phyloP scores from a whole-genome alignment of 1,140 invertebrate genomes.

The Drosophila sulfurigaster region DNA sequence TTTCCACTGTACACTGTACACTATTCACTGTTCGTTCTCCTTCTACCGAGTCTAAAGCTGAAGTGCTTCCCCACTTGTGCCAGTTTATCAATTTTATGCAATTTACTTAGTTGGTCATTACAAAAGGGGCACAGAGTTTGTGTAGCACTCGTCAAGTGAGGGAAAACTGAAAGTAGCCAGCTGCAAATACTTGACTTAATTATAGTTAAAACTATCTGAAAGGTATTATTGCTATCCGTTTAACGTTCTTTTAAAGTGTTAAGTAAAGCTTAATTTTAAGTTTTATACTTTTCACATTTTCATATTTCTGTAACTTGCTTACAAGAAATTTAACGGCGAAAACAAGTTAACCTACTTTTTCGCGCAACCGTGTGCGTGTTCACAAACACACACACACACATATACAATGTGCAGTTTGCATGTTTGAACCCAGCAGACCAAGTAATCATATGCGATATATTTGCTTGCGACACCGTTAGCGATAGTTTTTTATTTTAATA shows the following conservation, averaged over 20 bases:
- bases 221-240: neutral
- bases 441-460: too few species aligned
- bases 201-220: neutral
- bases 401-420: constrained; percentile 45
- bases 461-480: too few species aligned
- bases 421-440: constrained; percentile 32
- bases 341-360: constrained; percentile 69
- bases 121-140: neutral
- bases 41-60: constrained; percentile 20
- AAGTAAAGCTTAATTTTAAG: neutral
- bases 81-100: constrained; percentile 57
- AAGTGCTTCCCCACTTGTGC: constrained; percentile 64
- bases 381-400: constrained; percentile 33
- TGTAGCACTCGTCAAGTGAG: neutral
- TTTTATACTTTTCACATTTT: neutral
- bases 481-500: too few species aligned
- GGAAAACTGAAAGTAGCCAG: too few species aligned
- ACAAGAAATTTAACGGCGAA: constrained; percentile 47
- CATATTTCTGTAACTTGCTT: constrained; percentile 1
- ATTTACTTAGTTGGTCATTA: constrained; percentile 1
- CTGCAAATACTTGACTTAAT: neutral
- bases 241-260: too few species aligned
- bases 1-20: constrained; percentile 4
- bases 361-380: constrained; percentile 18
- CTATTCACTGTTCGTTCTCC: constrained; percentile 3